A percentile compares a stretch with the other conserved stretches of the same genome.
Evolutionary conservation across 2,797 vertebrate genomes (phyloP).

Genomic region (Pagetopsis macropterus): DNA sequence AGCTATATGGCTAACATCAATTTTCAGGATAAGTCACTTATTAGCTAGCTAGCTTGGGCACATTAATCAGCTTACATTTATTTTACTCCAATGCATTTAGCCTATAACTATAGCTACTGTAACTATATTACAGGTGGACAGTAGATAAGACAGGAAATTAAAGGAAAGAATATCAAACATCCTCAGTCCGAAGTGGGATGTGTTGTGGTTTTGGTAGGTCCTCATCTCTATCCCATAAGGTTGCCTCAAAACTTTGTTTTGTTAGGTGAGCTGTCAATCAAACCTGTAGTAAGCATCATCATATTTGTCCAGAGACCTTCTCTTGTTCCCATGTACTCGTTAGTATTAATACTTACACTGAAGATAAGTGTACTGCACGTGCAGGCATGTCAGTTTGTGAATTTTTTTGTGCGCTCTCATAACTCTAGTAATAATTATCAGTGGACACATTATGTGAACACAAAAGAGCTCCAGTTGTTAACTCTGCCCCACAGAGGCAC

Average conservation of each 20-base stretch:
- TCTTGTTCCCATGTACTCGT: neutral
- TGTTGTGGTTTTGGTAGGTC: neutral
- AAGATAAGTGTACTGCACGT: neutral
- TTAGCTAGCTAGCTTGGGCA: neutral
- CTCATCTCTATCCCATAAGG: neutral
- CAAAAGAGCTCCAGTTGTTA: constrained; percentile 4
- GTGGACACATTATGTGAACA: neutral
- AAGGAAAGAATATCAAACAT: neutral
- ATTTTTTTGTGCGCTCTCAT: no score
- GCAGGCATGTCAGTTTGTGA: neutral
- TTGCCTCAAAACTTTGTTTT: neutral
- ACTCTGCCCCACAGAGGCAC: neutral
- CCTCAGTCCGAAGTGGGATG: neutral
- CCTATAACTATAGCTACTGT: neutral
- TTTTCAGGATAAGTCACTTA: neutral
- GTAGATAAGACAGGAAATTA: neutral
- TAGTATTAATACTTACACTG: neutral
- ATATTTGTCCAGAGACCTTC: neutral
- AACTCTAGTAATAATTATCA: neutral
- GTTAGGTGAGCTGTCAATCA: neutral
- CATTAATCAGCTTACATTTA: neutral
- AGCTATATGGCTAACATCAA: neutral
- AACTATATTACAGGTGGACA: neutral
- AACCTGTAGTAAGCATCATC: neutral
- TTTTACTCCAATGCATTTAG: neutral